Base-by-base conservation (phyloP, 2,888 invertebrate genomes). In the Trichogramma evanescens region DNA sequence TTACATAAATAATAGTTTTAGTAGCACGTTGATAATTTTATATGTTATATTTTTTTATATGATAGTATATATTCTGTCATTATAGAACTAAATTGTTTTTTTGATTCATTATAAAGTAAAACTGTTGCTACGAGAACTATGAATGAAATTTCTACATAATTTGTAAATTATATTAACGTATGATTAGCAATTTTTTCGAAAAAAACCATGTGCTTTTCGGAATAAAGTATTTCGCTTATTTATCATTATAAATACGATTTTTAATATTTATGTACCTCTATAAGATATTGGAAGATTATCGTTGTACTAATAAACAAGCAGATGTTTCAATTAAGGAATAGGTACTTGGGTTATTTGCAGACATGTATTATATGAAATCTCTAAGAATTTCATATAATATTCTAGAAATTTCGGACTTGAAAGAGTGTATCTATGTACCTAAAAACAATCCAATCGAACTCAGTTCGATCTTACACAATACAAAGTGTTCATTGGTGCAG, bases 41-140 rank as follows among this genome's bases (percentile, higher is more conserved):
- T 54, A 59, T 56, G 54, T 58, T 62, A 54, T 59, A 62, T 63
- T 59, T 63, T 26, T 63, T 63, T 59, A 59, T 62, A 62, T 52
- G 54, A 59, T 43, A 56, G 50, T 63, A 59, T 59, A 59, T 59
- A 54, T 59, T 59, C 45, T 49, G 49, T 41, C 50, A 59, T 56
- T 26, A 45, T 26, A 26, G 26, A 57, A 56, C 51, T 56, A 59
- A 62, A 59, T 56, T 54, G 56, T 9, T 5, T 10, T 8, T 10
- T 1, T 46, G 9, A 46, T 46, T 46, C 46, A 5, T 8, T 46
- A 10, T 26, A 26, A 26, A 26, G 26, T 26, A 26, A 26, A 26
- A 26, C 26, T 26, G 26, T 26, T 26, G 26, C 26, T 26, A 26
- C 26, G 26, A 26, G 26, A 26, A 26, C 26, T 26, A 26, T 26